Conservation (phyloP, 2,113 vertebrate genomes). For the Pimephales promelas region DNA sequence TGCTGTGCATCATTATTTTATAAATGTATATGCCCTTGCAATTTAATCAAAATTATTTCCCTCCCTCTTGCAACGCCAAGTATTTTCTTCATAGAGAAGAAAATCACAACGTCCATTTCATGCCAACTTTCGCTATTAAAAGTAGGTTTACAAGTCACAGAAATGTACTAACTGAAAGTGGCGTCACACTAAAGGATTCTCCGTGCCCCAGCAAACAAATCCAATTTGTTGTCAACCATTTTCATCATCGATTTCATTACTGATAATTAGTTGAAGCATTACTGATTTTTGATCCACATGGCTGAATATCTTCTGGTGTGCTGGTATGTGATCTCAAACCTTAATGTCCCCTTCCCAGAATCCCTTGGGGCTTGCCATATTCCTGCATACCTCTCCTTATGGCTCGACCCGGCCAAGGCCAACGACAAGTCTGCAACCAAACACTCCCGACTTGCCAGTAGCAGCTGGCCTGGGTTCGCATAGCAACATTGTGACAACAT, state of each 20-base stretch:
- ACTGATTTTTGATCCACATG: slow-evolving; percentile 13
- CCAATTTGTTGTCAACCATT: not conserved
- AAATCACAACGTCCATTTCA: too few relatives aligned
- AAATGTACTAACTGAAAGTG: too few relatives aligned
- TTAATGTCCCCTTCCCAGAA: slow-evolving; percentile 36
- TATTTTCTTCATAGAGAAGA: too few relatives aligned
- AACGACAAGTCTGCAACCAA: slow-evolving; percentile 36
- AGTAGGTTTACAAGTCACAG: too few relatives aligned
- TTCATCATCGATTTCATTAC: not conserved
- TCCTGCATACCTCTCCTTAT: slow-evolving; percentile 38
- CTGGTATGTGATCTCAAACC: slow-evolving; percentile 18
- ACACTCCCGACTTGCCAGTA: not conserved
- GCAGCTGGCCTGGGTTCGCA: slow-evolving; percentile 30
- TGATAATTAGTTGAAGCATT: not conserved
- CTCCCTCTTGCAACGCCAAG: too few relatives aligned
- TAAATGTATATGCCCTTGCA: too few relatives aligned
- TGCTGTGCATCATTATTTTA: too few relatives aligned
- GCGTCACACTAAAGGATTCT: too few relatives aligned
- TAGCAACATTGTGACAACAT: slow-evolving; percentile 30
- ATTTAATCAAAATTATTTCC: too few relatives aligned
- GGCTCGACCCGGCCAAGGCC: slow-evolving; percentile 36
- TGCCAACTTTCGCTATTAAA: too few relatives aligned
- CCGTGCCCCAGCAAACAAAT: too few relatives aligned
- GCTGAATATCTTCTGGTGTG: slow-evolving; percentile 17
- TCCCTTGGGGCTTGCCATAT: slow-evolving; percentile 45